Percentiles rank a stretch among this genome's conserved stretches.
Conservation (phyloP, 2,888 invertebrate genomes). For the Chironomus tentans region DNA sequence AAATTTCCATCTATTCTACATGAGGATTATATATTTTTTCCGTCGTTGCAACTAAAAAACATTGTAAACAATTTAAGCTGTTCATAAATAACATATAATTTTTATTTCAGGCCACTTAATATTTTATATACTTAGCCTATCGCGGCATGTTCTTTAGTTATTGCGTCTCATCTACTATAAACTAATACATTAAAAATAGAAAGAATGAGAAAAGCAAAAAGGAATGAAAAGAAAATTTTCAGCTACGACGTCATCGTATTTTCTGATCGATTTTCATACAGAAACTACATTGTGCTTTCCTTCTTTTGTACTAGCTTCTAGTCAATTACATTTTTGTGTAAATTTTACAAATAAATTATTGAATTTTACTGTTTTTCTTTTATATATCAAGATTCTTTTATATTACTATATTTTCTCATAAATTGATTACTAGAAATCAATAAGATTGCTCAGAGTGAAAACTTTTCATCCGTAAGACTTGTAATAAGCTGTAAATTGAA, state of each 20-base stretch:
- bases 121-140: not conserved
- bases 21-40: not conserved
- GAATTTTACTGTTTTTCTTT: not conserved
- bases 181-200: not conserved
- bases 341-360: not conserved
- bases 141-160: not conserved
- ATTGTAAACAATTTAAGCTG: not conserved
- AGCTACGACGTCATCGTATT: not conserved
- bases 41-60: not conserved
- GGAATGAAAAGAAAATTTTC: not conserved
- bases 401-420: too few species aligned
- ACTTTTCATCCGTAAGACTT: too few species aligned
- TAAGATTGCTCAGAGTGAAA: too few species aligned
- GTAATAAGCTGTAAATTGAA: too few species aligned
- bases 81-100: not conserved
- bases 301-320: not conserved
- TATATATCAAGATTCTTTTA: too few species aligned
- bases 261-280: not conserved
- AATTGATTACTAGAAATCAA: too few species aligned
- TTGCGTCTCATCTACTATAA: not conserved
- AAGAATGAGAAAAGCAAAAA: not conserved
- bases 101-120: not conserved
- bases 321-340: not conserved
- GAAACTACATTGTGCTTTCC: not conserved
- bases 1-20: not conserved